Evolutionary conservation across 2,113 vertebrate species (phyloP), one percentile per base, ranked within the genome.

Genomic region (Megaceryle maxima): DNA sequence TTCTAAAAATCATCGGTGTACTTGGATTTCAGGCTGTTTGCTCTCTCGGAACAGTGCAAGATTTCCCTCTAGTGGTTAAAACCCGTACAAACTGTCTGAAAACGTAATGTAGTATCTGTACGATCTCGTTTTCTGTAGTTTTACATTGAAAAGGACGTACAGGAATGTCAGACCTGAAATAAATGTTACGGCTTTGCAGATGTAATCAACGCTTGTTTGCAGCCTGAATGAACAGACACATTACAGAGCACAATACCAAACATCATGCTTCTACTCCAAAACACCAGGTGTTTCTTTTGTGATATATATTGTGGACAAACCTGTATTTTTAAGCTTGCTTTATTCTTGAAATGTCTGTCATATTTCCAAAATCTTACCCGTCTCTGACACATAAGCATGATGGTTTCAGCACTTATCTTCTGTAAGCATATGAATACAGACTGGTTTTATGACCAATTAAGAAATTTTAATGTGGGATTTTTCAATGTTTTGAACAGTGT

Each of bases 51-150:
- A 8, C 7, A 75, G 41, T 24, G 37, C 25, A 74, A 74, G n/a
- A 55, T 70, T 94, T 88, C 95, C 94, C 92, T 83, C 96, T 95
- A 31, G 72, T 72, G 94, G 91, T 57, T 86, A 28, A 29, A 92
- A 9, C 5, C 19, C 0, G 0, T 17, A 26, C 12, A 11, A 31
- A 57, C 7, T 1, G 29, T 25, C 31, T 70, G 53, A 51, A 64
- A 56, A 43, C 0, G 0, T 15, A 13, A 9, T 2, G 21, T 6
- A 7, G 0, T 2, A 3, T 6, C 35, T 16, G 20, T 50, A 6
- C 18, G 4, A 2, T 3, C 33, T 7, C 9, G 4, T 1, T 17
- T 76, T 76, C 55, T 39, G 20, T 39, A 10, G 56, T 80, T 72
- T 39, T 24, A 39, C n/a, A 15, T 14, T 0, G 0, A 33, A 21